phyloP scores from a whole-genome alignment of 2,113 vertebrate species.

The Aramus guarauna region DNA sequence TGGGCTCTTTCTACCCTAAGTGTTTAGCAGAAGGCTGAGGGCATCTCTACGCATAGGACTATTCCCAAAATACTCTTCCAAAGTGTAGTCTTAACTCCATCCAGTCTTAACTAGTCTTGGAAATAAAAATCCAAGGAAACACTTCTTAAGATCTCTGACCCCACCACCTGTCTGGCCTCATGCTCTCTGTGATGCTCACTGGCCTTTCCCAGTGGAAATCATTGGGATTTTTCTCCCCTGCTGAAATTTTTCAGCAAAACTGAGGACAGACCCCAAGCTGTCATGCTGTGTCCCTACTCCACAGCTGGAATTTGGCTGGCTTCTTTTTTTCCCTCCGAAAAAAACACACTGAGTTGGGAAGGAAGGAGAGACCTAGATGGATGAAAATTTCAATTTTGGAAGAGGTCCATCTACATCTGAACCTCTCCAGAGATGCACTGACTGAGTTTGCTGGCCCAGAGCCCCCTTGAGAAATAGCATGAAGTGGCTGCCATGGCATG shows the following conservation, averaged over 20 bases:
- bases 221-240: not conserved
- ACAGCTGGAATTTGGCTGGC: not conserved
- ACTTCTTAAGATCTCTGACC: not conserved
- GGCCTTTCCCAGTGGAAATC: not conserved
- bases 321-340: not conserved
- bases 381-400: not conserved
- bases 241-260: not conserved
- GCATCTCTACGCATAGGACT: not conserved
- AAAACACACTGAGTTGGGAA: not conserved
- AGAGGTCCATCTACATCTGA: not conserved
- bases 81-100: not conserved
- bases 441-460: not conserved
- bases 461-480: not conserved
- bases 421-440: not conserved
- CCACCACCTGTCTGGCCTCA: not conserved
- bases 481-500: not conserved
- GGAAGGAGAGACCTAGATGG: not conserved
- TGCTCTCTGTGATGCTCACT: not conserved
- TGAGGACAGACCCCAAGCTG: fast-evolving
- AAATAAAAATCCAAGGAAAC: not conserved
- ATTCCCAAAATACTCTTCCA: not conserved
- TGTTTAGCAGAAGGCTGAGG: not conserved
- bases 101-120: not conserved
- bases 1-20: not conserved
- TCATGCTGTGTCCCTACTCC: fast-evolving